phyloP scores from a whole-genome alignment of 2,888 invertebrate species.

The Blastobasis adustella region DNA sequence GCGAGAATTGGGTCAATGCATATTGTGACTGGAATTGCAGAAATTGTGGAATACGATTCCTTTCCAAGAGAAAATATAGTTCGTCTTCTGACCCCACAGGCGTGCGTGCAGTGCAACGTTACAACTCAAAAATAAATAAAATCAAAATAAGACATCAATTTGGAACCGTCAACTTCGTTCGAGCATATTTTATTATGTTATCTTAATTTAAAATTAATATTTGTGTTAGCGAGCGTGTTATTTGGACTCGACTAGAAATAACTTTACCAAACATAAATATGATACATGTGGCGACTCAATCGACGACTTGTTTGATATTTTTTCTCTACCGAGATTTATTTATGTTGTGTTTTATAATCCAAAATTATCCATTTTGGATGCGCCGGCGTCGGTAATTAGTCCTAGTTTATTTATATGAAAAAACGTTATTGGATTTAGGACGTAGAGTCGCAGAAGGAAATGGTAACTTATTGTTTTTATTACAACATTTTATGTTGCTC shows the following conservation, averaged over 20 bases:
- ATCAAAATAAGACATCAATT: constrained; percentile 11
- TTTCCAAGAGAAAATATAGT: background rate
- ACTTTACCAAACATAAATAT: constrained; percentile 61
- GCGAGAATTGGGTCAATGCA: too few species aligned
- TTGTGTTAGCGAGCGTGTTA: constrained; percentile 50
- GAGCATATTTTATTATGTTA: constrained; percentile 51
- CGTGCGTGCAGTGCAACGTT: constrained; percentile 8
- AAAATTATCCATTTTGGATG: constrained; percentile 26
- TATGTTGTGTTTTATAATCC: constrained; percentile 31
- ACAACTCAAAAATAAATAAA: constrained; percentile 16
- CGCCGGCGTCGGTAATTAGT: constrained; percentile 39
- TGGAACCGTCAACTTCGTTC: constrained; percentile 2
- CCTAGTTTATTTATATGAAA: constrained; percentile 32
- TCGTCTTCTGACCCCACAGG: background rate
- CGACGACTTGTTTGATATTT: constrained; percentile 25
- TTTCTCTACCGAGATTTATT: constrained; percentile 36
- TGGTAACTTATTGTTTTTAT: constrained; percentile 15
- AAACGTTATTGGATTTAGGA: constrained; percentile 14
- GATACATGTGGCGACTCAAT: constrained; percentile 64
- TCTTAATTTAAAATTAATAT: constrained; percentile 50
- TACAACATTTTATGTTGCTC: constrained; percentile 18
- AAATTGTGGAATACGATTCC: too few species aligned
- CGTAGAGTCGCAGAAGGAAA: background rate
- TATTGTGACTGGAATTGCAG: too few species aligned
- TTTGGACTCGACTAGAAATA: constrained; percentile 58